Evolutionary conservation across 2,888 invertebrate genomes (phyloP), one percentile per base, ranked within the genome.

Genomic region (Melinaea menophilus): DNA sequence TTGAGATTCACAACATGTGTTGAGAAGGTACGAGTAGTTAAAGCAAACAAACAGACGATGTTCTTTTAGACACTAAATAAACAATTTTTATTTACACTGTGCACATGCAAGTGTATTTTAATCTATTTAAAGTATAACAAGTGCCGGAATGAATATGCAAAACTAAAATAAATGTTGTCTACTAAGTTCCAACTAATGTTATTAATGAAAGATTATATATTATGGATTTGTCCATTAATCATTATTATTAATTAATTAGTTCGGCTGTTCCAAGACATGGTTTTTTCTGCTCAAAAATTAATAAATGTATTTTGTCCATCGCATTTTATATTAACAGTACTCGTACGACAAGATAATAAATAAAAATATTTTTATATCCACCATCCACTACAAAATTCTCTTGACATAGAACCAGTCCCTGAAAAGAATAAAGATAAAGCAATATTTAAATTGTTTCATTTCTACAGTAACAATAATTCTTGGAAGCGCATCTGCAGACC

Each of bases 401-500:
- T 51, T 31, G 51, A 51, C 51, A 31, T 31, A 31, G 9, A 51
- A 51, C 51, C 31, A 11, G 22, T 51, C 37, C 47, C 31, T 48
- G 4, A 33, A 22, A 64, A 41, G 41, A 41, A 41, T 41, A 41
- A 41, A 56, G 56, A 66, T 56, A 66, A 47, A 63, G 66, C 64
- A 63, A 69, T 68, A 67, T 69, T 62, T 62, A 66, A 70, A 67
- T 67, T 61, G 68, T 64, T 61, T 63, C 70, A 66, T 59, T 64
- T 68, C 64, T 62, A 58, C 59, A 47, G 59, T 63, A 64, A 63
- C 63, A 68, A 71, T 67, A 67, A 67, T 65, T 69, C 69, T 63
- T 59, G 34, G 55, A 48, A 68, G 55, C 67, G 68, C 67, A 69
- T 70, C 70, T 69, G 71, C 66, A 62, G 62, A 62, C 63, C 69